Base-by-base conservation (phyloP, 92 coral and sea anemone genomes). In the Ricordea florida region DNA sequence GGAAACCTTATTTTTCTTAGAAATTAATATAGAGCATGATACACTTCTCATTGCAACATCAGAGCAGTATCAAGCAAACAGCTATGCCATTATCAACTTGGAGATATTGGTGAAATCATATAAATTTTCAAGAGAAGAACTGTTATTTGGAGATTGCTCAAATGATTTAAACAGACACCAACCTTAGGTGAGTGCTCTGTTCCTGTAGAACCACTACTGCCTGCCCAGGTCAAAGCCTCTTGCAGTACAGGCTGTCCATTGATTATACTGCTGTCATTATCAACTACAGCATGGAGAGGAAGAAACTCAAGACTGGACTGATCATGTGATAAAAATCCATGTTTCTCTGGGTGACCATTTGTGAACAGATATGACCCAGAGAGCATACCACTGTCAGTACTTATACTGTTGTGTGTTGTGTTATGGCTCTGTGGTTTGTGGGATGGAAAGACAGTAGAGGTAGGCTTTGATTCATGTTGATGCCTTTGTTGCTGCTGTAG, bases 281-380 rank as follows among this genome's bases (percentile, higher is more conserved):
- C 77, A 24, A 51, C 9, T 20, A 24, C 31, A 2, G 66, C 48
- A 27, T 3, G 77, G 1, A 70, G 77, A 14, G 77, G 77, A 56
- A 51, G 41, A 55, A 70, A 70, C 40, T 53, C 77, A 29, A 13
- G 51, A 41, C 18, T 56, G 28, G 77, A 70, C 77, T 53, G 66
- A 48, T 70, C 66, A 26, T 56, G 77, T 1, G 66, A 53, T 40
- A 55, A 56, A 20, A 53, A 3, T 5, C 65, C 77, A 38, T 70
- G 77, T 30, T 42, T 70, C 22, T 53, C 77, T 0, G 26, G 20
- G 43, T 55, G 64, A 10, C 77, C 49, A 42, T 53, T 70, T 29
- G 40, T 28, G 33, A 64, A 53, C 6, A 70, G 41, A 28, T 53
- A 55, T 37, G 64, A 53, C 31, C 36, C 40, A 2, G 77, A 70